Percentiles rank a stretch among this genome's conserved stretches.
phyloP scores from a whole-genome alignment of 1,140 invertebrate species.

The Drosophila neocordata region DNA sequence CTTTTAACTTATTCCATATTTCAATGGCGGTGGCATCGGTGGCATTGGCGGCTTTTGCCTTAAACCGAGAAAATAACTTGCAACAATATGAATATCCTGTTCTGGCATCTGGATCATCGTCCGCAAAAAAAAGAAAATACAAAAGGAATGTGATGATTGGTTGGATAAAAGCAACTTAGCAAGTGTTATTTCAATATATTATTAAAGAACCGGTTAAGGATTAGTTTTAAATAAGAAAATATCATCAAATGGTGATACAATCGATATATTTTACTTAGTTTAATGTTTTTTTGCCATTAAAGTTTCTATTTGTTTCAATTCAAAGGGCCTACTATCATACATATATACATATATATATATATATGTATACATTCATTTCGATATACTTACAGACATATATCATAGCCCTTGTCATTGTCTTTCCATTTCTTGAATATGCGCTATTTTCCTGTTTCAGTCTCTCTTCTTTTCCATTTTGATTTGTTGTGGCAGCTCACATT shows the following conservation, averaged over 20 bases:
- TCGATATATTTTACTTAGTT: slow-evolving; percentile 62
- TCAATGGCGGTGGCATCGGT: slow-evolving; percentile 57
- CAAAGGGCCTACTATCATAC: slow-evolving; percentile 21
- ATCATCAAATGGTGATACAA: slow-evolving; percentile 48
- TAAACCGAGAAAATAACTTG: slow-evolving; percentile 52
- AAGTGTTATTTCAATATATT: slow-evolving; percentile 67
- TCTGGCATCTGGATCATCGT: slow-evolving; percentile 25
- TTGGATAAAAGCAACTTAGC: slow-evolving; percentile 72
- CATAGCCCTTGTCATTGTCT: slow-evolving; percentile 65
- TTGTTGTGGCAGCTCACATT: slow-evolving; percentile 70
- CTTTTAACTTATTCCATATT: slow-evolving; percentile 80
- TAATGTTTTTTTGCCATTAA: slow-evolving; percentile 38
- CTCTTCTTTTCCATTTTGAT: slow-evolving; percentile 51
- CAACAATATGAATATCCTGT: slow-evolving; percentile 57
- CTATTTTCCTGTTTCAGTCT: slow-evolving; percentile 48
- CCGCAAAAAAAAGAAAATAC: slow-evolving; percentile 21
- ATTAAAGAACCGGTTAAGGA: slow-evolving; percentile 55
- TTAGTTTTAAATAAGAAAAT: slow-evolving; percentile 65
- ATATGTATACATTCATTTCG: background rate
- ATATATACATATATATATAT: background rate
- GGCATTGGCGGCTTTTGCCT: slow-evolving; percentile 26
- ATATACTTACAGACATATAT: slow-evolving; percentile 30
- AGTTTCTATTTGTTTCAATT: slow-evolving; percentile 72
- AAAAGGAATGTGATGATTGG: slow-evolving; percentile 40
- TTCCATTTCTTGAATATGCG: slow-evolving; percentile 48